Evolutionary conservation across 1,140 invertebrate species (phyloP).

Genomic region (Drosophila erecta): DNA sequence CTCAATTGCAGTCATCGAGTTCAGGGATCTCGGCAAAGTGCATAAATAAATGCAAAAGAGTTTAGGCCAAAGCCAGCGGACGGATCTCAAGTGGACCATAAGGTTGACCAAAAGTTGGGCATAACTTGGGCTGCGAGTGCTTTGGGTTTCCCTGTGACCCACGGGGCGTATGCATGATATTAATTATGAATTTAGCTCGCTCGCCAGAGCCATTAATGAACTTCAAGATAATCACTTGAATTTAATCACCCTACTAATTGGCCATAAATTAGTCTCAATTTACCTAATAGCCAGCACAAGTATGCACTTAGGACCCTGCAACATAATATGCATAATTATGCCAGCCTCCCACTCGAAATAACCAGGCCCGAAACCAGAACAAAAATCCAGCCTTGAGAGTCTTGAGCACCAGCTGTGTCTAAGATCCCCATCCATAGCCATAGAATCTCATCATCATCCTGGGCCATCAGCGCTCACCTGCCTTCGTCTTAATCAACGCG

Average conservation of each 20-base stretch:
- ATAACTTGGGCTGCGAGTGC: slow-evolving; percentile 10
- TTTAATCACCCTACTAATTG: slow-evolving; percentile 68
- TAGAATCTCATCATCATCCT: slow-evolving; percentile 15
- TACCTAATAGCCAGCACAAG: slow-evolving; percentile 36
- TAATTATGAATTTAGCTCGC: slow-evolving; percentile 39
- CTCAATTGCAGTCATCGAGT: slow-evolving; percentile 34
- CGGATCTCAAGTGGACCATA: slow-evolving; percentile 28
- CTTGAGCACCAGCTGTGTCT: slow-evolving; percentile 8
- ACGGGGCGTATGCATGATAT: slow-evolving; percentile 54
- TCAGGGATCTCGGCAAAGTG: slow-evolving; percentile 14
- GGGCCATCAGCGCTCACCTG: slow-evolving; percentile 22
- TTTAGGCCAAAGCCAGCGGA: slow-evolving; percentile 4
- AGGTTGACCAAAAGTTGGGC: slow-evolving; percentile 22
- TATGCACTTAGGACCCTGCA: slow-evolving; percentile 52
- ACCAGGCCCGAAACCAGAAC: slow-evolving; percentile 9
- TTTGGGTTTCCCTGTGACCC: slow-evolving; percentile 2
- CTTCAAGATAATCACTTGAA: slow-evolving; percentile 39
- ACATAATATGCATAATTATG: slow-evolving; percentile 71
- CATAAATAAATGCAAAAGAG: slow-evolving; percentile 26
- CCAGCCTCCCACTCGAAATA: slow-evolving; percentile 5
- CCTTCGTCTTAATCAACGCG: slow-evolving; percentile 64
- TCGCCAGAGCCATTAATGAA: slow-evolving; percentile 39
- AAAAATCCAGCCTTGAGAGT: slow-evolving; percentile 1
- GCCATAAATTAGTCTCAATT: slow-evolving; percentile 62
- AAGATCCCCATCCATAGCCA: slow-evolving; percentile 29